A percentile compares a stretch with the other conserved stretches of the same genome.
Evolutionary conservation across 2,113 vertebrate species (phyloP).

Genomic region (Cervus canadensis): DNA sequence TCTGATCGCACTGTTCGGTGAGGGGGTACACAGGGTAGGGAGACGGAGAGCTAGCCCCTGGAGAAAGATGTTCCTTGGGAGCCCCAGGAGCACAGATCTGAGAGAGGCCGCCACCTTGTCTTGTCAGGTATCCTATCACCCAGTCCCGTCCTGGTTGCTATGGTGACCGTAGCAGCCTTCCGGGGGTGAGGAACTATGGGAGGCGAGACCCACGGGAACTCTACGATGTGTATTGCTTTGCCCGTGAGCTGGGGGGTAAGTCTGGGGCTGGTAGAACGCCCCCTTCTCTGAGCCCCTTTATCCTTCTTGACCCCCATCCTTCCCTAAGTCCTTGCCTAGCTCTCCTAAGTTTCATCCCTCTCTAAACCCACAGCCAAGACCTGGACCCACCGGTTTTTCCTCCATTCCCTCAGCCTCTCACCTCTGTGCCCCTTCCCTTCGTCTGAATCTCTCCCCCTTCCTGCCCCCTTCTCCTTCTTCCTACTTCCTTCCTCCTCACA

Average conservation of each 20-base stretch:
- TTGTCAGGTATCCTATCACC: constrained; percentile 93
- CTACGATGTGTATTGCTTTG: constrained; percentile 97
- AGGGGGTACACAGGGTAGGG: background rate
- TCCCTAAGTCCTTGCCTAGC: background rate
- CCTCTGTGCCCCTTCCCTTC: no score
- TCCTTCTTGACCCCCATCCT: background rate
- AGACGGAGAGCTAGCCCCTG: background rate
- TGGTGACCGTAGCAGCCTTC: constrained; percentile 92
- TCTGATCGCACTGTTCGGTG: constrained; percentile 93
- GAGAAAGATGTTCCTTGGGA: background rate
- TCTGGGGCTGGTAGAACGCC: background rate
- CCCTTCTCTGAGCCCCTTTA: background rate
- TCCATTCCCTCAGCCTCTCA: background rate
- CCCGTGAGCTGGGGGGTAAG: constrained; percentile 88
- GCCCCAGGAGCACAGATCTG: background rate
- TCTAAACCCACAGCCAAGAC: background rate
- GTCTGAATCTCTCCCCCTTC: background rate
- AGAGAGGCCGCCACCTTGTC: background rate
- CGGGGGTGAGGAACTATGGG: constrained; percentile 96
- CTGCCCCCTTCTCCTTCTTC: background rate
- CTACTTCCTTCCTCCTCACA: background rate
- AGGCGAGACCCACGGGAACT: constrained; percentile 84
- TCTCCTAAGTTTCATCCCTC: background rate
- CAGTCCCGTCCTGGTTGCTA: constrained; percentile 95
- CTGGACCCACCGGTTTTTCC: background rate